phyloP scores from a whole-genome alignment of 2,888 invertebrate genomes.

The Drosophila monieri region DNA sequence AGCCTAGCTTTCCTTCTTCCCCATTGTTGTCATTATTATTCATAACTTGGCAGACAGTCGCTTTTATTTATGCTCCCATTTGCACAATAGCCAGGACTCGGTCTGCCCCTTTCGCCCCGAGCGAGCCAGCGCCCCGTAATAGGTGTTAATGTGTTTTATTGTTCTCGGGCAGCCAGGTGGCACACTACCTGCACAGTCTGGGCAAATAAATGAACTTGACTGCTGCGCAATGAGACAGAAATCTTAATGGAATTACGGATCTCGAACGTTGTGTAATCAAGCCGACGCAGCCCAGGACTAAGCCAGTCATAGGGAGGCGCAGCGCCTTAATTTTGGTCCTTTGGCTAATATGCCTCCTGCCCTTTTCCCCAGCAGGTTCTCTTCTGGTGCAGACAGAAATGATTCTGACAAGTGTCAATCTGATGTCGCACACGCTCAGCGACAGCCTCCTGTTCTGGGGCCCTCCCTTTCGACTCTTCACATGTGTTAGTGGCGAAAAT shows the following conservation, averaged over 20 bases:
- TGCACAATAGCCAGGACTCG: constrained; percentile 61
- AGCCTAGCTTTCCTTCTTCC: constrained; percentile 8
- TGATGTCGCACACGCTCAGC: constrained; percentile 54
- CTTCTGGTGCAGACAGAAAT: constrained; percentile 33
- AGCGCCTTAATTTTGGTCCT: constrained; percentile 18
- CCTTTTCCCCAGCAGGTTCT: not conserved
- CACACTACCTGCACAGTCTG: constrained; percentile 22
- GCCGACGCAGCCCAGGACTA: constrained; percentile 1
- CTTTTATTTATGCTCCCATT: constrained; percentile 73
- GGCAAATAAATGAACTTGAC: constrained; percentile 44
- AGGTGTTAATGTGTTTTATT: constrained; percentile 75
- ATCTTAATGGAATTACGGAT: constrained; percentile 49
- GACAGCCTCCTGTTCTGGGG: constrained; percentile 8
- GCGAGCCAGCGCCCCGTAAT: constrained; percentile 44
- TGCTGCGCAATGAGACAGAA: constrained; percentile 48
- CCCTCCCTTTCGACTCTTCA: constrained; percentile 9
- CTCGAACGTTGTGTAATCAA: constrained; percentile 34
- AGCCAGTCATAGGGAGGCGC: not conserved
- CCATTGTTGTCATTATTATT: constrained; percentile 64
- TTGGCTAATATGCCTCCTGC: constrained; percentile 26
- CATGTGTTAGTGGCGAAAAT: constrained; percentile 66
- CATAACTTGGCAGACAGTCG: constrained; percentile 74
- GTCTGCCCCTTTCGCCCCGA: constrained; percentile 12
- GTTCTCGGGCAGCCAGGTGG: constrained; percentile 43
- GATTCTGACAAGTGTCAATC: constrained; percentile 66